Conservation (phyloP, 2,888 invertebrate genomes). For the Hemistola chrysoprasaria region DNA sequence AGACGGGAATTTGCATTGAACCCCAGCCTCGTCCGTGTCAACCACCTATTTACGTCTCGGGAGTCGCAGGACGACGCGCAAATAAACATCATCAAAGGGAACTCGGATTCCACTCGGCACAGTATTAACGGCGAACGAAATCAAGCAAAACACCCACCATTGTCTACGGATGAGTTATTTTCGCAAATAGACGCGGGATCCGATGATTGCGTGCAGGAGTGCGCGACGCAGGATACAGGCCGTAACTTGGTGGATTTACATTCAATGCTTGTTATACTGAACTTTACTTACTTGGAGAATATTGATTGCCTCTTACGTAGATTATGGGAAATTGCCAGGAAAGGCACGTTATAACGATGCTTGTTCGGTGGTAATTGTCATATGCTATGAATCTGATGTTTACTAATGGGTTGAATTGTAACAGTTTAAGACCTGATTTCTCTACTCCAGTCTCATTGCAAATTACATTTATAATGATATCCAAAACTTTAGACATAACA, state of each 20-base stretch:
- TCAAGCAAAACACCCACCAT: constrained; percentile 73
- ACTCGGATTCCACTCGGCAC: constrained; percentile 61
- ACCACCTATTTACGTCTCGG: constrained; percentile 76
- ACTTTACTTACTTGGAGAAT: not conserved
- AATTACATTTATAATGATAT: no score
- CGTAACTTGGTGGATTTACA: constrained; percentile 8
- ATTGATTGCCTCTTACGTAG: not conserved
- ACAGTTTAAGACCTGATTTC: no score
- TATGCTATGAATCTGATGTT: no score
- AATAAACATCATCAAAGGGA: constrained; percentile 80
- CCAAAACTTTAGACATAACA: no score
- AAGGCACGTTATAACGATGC: no score
- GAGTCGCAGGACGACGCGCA: constrained; percentile 69
- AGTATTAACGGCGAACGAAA: constrained; percentile 45
- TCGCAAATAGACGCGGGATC: constrained; percentile 65
- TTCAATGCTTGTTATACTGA: not conserved
- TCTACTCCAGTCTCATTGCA: no score
- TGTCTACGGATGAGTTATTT: constrained; percentile 78
- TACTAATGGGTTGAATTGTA: no score
- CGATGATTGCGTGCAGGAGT: constrained; percentile 19
- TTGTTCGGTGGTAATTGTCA: no score
- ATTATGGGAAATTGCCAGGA: no score
- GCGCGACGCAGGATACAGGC: constrained; percentile 7
- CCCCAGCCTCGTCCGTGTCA: constrained; percentile 59
- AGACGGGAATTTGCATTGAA: constrained; percentile 19